These are phyloP conservation scores for Calliscelio sp. DNA, from an alignment of 2,888 invertebrate species.

Conservation along the genomic window DNA sequence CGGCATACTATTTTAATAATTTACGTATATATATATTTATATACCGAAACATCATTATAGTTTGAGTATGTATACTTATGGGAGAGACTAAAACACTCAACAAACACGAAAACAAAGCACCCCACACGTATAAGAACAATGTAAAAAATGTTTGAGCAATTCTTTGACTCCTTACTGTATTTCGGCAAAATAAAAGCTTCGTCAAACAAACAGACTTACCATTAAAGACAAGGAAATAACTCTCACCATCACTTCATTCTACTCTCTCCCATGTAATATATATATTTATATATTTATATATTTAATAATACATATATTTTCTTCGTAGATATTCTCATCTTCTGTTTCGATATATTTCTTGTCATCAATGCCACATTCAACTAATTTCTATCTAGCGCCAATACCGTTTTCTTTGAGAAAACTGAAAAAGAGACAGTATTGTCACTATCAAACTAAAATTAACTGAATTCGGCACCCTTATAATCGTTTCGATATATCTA, in stretches of 20 bases:
- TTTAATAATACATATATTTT: constrained; percentile 76
- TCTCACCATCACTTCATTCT: constrained; percentile 38
- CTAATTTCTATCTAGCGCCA: constrained; percentile 19
- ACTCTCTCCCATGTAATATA: constrained; percentile 70
- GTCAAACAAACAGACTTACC: constrained; percentile 39
- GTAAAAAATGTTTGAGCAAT: constrained; percentile 73
- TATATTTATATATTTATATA: constrained; percentile 75
- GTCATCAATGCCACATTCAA: constrained; percentile 23
- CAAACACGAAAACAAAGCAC: constrained; percentile 30
- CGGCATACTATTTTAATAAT: constrained; percentile 63
- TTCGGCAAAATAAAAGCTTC: constrained; percentile 46
- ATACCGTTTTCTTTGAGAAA: constrained; percentile 13
- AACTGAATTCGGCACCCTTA: constrained; percentile 9
- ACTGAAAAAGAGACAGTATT: constrained; percentile 17
- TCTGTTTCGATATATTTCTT: constrained; percentile 77
- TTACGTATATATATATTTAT: constrained; percentile 67
- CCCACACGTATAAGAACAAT: constrained; percentile 53
- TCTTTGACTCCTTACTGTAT: constrained; percentile 61
- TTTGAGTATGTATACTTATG: constrained; percentile 67
- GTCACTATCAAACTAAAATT: constrained; percentile 5
- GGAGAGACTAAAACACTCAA: constrained; percentile 69
- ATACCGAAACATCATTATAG: constrained; percentile 72
- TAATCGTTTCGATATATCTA: constrained; percentile 47
- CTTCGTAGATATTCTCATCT: constrained; percentile 80
- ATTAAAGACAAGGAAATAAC: constrained; percentile 25